phyloP scores from a whole-genome alignment of 2,113 vertebrate genomes.

The Otolemur garnettii region DNA sequence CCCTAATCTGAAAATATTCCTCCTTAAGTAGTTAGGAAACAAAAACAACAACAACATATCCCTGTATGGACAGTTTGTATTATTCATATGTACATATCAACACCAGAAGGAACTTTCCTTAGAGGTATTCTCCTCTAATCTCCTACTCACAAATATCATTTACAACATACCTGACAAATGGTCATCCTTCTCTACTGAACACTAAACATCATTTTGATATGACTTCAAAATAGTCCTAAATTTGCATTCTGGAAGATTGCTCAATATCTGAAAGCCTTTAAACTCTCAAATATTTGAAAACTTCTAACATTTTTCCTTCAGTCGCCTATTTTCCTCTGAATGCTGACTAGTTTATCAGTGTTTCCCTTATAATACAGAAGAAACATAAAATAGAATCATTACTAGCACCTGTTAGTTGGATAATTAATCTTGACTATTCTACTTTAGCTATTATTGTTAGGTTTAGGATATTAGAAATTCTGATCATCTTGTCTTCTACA shows the following conservation, averaged over 20 bases:
- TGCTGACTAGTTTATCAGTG: background rate
- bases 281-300: background rate
- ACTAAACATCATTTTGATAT: background rate
- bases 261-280: background rate
- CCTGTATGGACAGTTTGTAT: background rate
- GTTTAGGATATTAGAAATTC: background rate
- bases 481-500: background rate
- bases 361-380: background rate
- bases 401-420: background rate
- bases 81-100: background rate
- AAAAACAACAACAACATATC: too few relatives aligned
- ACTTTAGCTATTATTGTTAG: background rate
- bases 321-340: background rate
- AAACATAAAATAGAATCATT: background rate
- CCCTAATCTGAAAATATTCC: conserved; percentile 1
- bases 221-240: background rate
- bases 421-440: background rate
- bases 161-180: background rate
- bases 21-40: background rate
- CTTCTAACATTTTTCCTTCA: background rate
- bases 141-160: background rate
- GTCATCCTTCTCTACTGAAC: background rate
- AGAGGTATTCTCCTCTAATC: background rate
- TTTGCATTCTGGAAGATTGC: conserved; percentile 8
- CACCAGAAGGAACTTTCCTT: conserved; percentile 7